A percentile compares a stretch with the other conserved stretches of the same genome.
Evolutionary conservation across 2,888 invertebrate genomes (phyloP).

Genomic region (Synanthedon vespiformis): DNA sequence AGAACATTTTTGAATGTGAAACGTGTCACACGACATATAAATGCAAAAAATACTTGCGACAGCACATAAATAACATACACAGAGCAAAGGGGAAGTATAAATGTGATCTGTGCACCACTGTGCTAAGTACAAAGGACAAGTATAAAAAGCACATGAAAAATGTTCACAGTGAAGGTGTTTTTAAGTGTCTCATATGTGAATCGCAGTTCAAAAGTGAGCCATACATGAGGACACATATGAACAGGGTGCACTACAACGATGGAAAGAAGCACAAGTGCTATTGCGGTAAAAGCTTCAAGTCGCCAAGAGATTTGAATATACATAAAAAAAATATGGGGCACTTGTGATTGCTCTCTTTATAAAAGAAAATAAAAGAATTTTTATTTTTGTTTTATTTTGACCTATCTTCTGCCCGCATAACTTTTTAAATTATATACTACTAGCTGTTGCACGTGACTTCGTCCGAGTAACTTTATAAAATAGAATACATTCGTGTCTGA

Average conservation of each 20-base stretch:
- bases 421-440: no score
- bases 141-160: slow-evolving; percentile 16
- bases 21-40: slow-evolving; percentile 11
- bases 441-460: no score
- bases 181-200: slow-evolving; percentile 19
- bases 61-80: slow-evolving; percentile 8
- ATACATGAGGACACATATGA: slow-evolving; percentile 19
- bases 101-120: slow-evolving; percentile 15
- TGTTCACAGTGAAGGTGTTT: slow-evolving; percentile 15
- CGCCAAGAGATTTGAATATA: slow-evolving; percentile 20
- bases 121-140: slow-evolving; percentile 9
- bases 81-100: background rate
- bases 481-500: no score
- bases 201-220: slow-evolving; percentile 17
- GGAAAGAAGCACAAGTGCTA: slow-evolving; percentile 20
- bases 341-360: background rate
- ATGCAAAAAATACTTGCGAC: slow-evolving; percentile 8
- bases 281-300: slow-evolving; percentile 23
- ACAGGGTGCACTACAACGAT: slow-evolving; percentile 21
- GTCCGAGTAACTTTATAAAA: no score
- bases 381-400: background rate
- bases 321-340: slow-evolving; percentile 17
- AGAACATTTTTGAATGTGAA: slow-evolving; percentile 4
- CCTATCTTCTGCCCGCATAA: no score
- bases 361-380: background rate